These are phyloP conservation scores for Melinaea menophilus DNA, from an alignment of 2,888 invertebrate species.

Conservation along the genomic window DNA sequence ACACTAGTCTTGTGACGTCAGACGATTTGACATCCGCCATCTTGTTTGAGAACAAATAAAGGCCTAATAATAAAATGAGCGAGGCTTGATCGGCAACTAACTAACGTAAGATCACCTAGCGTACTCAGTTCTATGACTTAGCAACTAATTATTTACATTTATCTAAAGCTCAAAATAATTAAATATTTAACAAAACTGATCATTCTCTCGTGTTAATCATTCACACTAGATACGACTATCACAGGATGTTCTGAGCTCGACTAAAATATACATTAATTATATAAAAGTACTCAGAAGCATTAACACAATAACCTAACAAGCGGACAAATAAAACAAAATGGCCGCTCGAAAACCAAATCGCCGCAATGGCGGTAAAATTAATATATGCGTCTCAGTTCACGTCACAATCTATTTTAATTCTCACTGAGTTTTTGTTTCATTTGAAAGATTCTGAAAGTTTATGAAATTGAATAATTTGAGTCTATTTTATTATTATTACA, in stretches of 20 bases:
- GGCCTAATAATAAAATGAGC: constrained; percentile 6
- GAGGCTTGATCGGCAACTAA: background rate
- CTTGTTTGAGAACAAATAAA: background rate
- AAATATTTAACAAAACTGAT: constrained; percentile 5
- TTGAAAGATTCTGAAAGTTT: no score
- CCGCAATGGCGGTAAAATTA: no score
- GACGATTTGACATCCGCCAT: background rate
- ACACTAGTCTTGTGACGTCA: no score
- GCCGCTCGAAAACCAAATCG: no score
- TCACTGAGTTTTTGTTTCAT: no score
- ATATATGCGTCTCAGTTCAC: no score
- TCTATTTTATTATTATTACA: no score
- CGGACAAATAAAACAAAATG: background rate
- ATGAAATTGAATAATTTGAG: no score
- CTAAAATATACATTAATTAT: constrained; percentile 18
- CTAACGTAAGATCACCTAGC: constrained; percentile 9
- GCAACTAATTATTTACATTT: constrained; percentile 20
- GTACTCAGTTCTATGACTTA: constrained; percentile 7
- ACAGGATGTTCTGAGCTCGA: constrained; percentile 62
- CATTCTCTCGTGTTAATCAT: constrained; percentile 6
- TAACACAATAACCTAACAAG: background rate
- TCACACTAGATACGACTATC: constrained; percentile 46
- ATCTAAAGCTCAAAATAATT: background rate
- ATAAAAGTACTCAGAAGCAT: constrained; percentile 5
- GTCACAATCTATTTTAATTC: no score